These are phyloP conservation scores for Merodon equestris DNA, from an alignment of 2,888 invertebrate genomes.

Conservation along the genomic window DNA sequence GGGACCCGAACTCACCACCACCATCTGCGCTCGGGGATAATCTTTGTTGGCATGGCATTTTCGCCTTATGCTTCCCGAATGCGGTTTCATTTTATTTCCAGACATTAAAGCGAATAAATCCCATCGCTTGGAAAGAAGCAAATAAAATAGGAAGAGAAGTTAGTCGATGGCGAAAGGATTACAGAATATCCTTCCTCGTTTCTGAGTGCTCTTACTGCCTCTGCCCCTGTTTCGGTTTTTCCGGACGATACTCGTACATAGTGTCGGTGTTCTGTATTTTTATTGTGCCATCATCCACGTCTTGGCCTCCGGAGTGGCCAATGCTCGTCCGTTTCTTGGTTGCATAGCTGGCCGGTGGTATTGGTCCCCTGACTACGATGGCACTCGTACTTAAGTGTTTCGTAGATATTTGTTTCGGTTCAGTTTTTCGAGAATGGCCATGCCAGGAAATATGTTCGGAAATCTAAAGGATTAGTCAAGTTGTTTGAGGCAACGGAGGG, in stretches of 20 bases:
- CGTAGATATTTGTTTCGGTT: too few species aligned
- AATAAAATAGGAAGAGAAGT: background rate
- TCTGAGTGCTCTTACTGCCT: background rate
- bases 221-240: background rate
- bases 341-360: too few species aligned
- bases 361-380: too few species aligned
- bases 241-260: too few species aligned
- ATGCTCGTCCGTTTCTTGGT: too few species aligned
- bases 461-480: slow-evolving; percentile 5
- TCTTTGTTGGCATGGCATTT: slow-evolving; percentile 25
- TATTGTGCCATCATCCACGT: background rate
- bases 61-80: slow-evolving; percentile 21
- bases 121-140: slow-evolving; percentile 39
- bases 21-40: slow-evolving; percentile 54
- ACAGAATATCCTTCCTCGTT: background rate
- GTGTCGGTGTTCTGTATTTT: too few species aligned
- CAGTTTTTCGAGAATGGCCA: background rate
- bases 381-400: too few species aligned
- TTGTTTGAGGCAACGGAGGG: background rate
- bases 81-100: slow-evolving; percentile 64
- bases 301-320: background rate
- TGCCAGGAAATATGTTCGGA: background rate
- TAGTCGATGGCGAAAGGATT: slow-evolving; percentile 34
- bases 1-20: slow-evolving; percentile 50
- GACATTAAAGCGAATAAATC: slow-evolving; percentile 63